Percentiles rank a stretch among this genome's conserved stretches.
Conservation (phyloP, 2,797 vertebrate genomes). For the Limosa lapponica region DNA sequence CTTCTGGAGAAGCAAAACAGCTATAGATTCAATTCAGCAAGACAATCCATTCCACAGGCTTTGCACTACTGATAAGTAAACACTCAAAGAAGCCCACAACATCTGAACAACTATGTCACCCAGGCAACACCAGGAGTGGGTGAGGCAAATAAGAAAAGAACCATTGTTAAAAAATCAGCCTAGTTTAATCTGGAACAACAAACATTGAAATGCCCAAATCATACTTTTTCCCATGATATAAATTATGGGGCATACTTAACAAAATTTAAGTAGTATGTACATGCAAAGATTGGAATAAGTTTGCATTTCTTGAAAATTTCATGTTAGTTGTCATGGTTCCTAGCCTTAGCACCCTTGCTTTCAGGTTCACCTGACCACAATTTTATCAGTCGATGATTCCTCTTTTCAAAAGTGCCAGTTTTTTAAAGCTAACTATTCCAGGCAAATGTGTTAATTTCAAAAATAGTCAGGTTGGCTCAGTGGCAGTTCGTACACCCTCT, state of each 20-base stretch:
- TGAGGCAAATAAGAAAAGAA: constrained; percentile 3
- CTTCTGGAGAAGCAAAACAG: background rate
- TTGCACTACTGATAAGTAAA: constrained; percentile 14
- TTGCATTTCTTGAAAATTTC: background rate
- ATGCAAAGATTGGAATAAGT: background rate
- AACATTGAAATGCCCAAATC: background rate
- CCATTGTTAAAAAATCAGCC: background rate
- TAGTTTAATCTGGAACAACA: background rate
- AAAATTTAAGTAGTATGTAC: background rate
- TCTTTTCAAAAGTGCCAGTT: background rate
- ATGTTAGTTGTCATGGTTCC: background rate
- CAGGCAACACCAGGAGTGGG: background rate
- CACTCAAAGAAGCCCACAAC: background rate
- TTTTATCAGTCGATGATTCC: fast-evolving
- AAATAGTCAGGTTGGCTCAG: background rate
- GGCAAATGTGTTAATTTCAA: background rate
- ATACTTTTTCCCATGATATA: background rate
- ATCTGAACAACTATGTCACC: background rate
- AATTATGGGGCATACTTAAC: background rate
- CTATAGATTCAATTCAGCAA: background rate
- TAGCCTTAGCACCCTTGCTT: background rate
- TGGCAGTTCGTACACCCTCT: background rate
- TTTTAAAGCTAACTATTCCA: background rate
- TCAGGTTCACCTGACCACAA: background rate
- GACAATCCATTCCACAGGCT: background rate